phyloP scores from a whole-genome alignment of 2,888 invertebrate species.

The Torymus aiolomorphi region DNA sequence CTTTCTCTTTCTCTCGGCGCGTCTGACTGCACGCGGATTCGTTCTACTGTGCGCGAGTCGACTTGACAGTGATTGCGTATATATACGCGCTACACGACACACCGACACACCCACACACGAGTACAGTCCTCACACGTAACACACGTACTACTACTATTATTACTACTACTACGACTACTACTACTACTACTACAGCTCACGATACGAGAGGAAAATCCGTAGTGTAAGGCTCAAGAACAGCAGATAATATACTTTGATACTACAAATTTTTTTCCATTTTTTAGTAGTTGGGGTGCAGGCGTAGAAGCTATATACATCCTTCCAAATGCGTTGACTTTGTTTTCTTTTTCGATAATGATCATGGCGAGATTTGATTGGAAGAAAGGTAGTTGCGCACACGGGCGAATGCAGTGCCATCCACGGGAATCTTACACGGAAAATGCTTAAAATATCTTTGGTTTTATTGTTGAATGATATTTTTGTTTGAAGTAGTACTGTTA shows the following conservation, averaged over 20 bases:
- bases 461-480: not conserved
- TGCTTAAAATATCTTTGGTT: not conserved
- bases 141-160: conserved; percentile 2
- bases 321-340: conserved; percentile 17
- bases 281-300: conserved; percentile 69
- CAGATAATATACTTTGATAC: conserved; percentile 30
- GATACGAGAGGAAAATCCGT: conserved; percentile 4
- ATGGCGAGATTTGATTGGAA: conserved; percentile 15
- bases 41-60: conserved; percentile 21
- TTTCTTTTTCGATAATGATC: conserved; percentile 19
- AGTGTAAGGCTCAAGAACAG: conserved; percentile 23
- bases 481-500: too few species aligned
- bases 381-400: conserved; percentile 11
- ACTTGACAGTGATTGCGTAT: not conserved
- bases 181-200: not conserved
- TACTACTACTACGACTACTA: not conserved
- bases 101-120: conserved; percentile 2
- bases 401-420: conserved; percentile 33
- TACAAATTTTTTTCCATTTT: conserved; percentile 3
- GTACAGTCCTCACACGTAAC: not conserved
- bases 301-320: conserved; percentile 59
- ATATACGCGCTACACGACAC: not conserved
- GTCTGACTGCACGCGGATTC: conserved; percentile 27
- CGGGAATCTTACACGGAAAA: not conserved
- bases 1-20: not conserved